phyloP scores from a whole-genome alignment of 1,140 invertebrate genomes.

The Zophobas atratus region DNA sequence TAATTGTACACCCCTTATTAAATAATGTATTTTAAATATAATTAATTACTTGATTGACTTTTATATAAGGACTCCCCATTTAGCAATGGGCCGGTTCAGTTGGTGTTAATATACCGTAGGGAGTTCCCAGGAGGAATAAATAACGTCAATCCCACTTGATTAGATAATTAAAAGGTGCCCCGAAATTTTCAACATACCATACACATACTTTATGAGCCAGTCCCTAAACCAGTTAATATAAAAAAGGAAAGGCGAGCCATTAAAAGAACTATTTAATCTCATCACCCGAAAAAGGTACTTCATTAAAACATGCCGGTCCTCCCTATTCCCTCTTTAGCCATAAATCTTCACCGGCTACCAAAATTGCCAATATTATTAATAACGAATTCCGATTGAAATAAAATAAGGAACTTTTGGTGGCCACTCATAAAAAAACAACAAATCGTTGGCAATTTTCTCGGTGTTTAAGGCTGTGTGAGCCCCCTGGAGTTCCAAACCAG shows the following conservation, averaged over 20 bases:
- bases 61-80: not conserved
- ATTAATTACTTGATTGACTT: no score
- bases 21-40: no score
- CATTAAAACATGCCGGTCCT: conserved; percentile 12
- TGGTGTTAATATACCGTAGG: conserved; percentile 46
- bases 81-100: conserved; percentile 29
- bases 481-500: conserved; percentile 31
- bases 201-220: conserved; percentile 40
- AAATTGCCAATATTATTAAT: not conserved
- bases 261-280: conserved; percentile 39
- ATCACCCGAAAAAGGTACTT: conserved; percentile 4
- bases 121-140: conserved; percentile 38
- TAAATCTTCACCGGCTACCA: conserved; percentile 12
- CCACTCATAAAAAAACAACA: conserved; percentile 25
- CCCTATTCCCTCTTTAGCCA: conserved; percentile 3
- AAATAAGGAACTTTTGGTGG: conserved; percentile 28
- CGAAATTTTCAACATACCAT: conserved; percentile 45
- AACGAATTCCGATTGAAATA: conserved; percentile 18
- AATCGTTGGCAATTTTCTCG: conserved; percentile 43
- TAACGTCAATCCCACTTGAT: conserved; percentile 42
- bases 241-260: conserved; percentile 32
- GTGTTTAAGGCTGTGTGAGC: conserved; percentile 37
- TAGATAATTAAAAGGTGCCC: conserved; percentile 46
- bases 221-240: conserved; percentile 30
- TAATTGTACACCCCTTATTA: no score